Conservation (phyloP, 1,140 invertebrate species). For the Drosophila sp. region DNA sequence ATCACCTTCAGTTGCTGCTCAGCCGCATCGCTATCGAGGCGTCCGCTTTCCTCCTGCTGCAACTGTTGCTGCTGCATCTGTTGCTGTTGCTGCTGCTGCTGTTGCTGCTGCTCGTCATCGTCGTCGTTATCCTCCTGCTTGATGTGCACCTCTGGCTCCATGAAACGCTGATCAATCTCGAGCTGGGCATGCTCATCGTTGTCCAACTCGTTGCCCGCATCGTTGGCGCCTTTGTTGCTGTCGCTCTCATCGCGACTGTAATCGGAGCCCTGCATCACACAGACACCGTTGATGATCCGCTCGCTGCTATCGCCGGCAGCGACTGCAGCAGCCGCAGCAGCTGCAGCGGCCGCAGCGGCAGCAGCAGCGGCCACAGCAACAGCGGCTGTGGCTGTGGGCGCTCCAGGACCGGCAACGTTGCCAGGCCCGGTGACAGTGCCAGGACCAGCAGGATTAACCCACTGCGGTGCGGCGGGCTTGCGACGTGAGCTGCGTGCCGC, state of each 20-base stretch:
- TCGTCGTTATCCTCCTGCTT: slow-evolving; percentile 81
- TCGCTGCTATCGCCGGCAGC: slow-evolving; percentile 86
- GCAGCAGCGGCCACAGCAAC: slow-evolving; percentile 24
- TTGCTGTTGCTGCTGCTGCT: slow-evolving; percentile 17
- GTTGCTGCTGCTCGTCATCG: slow-evolving; percentile 46
- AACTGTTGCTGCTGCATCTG: slow-evolving; percentile 22
- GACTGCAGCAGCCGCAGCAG: background rate
- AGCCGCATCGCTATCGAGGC: slow-evolving; percentile 19
- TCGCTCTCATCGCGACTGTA: slow-evolving; percentile 95
- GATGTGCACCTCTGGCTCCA: slow-evolving; percentile 80
- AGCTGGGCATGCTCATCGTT: slow-evolving; percentile 76
- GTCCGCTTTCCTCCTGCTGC: slow-evolving; percentile 38
- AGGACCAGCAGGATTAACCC: slow-evolving; percentile 94
- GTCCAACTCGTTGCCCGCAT: slow-evolving; percentile 84
- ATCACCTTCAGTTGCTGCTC: slow-evolving; percentile 71
- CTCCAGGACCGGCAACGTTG: slow-evolving; percentile 86
- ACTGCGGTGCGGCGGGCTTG: slow-evolving; percentile 97
- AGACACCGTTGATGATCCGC: slow-evolving; percentile 96
- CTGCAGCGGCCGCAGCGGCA: slow-evolving; percentile 1
- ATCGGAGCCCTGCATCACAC: slow-evolving; percentile 90
- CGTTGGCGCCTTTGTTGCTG: slow-evolving; percentile 85
- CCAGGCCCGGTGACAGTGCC: too few relatives aligned
- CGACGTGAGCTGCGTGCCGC: slow-evolving; percentile 86
- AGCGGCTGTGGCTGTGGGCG: slow-evolving; percentile 25
- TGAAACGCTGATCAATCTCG: slow-evolving; percentile 72